phyloP scores from a whole-genome alignment of 2,113 vertebrate species.

The Gnathochromis pfefferi region DNA sequence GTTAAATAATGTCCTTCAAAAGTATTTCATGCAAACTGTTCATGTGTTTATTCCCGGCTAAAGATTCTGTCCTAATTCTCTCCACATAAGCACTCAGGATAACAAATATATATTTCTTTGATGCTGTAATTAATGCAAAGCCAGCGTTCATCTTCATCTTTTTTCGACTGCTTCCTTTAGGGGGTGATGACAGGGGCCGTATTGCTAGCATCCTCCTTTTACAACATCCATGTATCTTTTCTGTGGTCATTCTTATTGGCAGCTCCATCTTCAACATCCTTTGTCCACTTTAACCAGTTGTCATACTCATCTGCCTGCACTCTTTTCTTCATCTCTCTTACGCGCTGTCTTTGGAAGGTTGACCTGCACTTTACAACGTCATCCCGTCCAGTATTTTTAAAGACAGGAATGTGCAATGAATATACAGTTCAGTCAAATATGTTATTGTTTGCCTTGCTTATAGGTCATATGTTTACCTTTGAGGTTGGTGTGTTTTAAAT shows the following conservation, averaged over 20 bases:
- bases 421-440: not conserved
- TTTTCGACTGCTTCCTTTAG: not conserved
- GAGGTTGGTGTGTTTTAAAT: not conserved
- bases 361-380: no score
- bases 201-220: not conserved
- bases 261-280: not conserved
- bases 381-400: no score
- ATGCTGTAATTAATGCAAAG: not conserved
- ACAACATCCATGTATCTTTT: not conserved
- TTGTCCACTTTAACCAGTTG: not conserved
- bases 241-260: not conserved
- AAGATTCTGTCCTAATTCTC: not conserved
- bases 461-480: not conserved
- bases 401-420: no score
- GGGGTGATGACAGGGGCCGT: not conserved
- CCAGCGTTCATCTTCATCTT: not conserved
- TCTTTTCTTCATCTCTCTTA: not conserved
- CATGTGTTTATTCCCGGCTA: fast-evolving
- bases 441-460: fast-evolving
- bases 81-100: not conserved
- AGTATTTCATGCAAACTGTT: not conserved
- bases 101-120: not conserved
- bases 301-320: not conserved
- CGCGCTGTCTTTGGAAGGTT: no score
- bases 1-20: fast-evolving